Conservation (phyloP, 2,113 vertebrate species). For the Mastomys coucha region DNA sequence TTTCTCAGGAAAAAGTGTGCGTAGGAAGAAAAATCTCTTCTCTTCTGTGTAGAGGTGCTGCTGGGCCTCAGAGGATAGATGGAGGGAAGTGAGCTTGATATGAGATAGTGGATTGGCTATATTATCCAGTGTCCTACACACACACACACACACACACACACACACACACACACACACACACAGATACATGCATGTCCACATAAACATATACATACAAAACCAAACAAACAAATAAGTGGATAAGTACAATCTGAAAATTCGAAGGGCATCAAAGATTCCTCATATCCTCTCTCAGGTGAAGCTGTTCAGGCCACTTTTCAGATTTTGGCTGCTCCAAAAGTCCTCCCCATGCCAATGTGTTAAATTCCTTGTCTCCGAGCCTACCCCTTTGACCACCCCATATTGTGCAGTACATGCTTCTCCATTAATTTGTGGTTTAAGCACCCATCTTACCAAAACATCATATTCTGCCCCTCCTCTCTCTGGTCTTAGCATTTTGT, state of each 20-base stretch:
- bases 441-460: background rate
- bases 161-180: background rate
- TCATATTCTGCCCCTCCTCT: background rate
- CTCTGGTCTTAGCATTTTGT: background rate
- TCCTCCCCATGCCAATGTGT: rapidly evolving
- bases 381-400: background rate
- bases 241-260: background rate
- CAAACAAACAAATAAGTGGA: background rate
- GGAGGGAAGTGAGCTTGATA: background rate
- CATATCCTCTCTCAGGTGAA: rapidly evolving
- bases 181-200: background rate
- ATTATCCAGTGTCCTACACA: background rate
- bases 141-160: no score
- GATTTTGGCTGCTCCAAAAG: background rate
- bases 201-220: background rate
- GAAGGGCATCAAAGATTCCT: background rate
- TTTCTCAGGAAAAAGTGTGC: background rate
- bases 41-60: background rate
- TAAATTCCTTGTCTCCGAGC: background rate
- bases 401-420: background rate
- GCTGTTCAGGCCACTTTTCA: no score
- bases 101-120: background rate
- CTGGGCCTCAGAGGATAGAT: background rate
- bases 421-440: background rate
- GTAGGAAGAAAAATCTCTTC: no score